These are phyloP conservation scores for Diadegma fenestrale DNA, from an alignment of 2,888 invertebrate genomes.

Conservation along the genomic window DNA sequence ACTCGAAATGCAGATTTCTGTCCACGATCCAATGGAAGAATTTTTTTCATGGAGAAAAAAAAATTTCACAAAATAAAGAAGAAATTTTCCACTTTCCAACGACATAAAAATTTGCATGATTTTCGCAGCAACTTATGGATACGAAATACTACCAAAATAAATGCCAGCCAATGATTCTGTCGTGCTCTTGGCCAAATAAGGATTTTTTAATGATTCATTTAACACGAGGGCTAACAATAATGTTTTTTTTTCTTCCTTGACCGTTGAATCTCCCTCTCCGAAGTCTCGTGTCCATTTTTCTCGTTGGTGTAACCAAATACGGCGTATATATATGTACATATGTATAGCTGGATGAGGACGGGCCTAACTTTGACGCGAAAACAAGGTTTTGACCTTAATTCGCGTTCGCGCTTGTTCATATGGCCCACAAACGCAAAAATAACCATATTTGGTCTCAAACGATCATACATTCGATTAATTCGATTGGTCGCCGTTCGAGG, in stretches of 20 bases:
- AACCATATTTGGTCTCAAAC: constrained; percentile 60
- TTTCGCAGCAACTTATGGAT: neutral
- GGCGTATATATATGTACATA: constrained; percentile 25
- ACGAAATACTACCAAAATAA: neutral
- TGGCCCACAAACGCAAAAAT: constrained; percentile 63
- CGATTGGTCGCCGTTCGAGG: neutral
- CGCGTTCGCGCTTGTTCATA: constrained; percentile 35
- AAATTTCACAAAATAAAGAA: neutral
- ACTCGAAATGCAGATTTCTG: neutral
- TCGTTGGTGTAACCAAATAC: constrained; percentile 51
- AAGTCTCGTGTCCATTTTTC: constrained; percentile 4
- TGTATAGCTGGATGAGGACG: neutral
- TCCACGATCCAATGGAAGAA: neutral
- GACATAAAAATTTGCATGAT: neutral
- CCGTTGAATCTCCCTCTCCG: constrained; percentile 33
- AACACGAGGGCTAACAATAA: constrained; percentile 66
- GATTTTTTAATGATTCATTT: constrained; percentile 66
- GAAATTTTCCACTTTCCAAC: neutral
- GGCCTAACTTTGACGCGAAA: constrained; percentile 31
- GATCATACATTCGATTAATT: constrained; percentile 14
- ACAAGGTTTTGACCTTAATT: constrained; percentile 64
- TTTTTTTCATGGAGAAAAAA: neutral
- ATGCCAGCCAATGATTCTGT: neutral
- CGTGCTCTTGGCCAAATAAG: constrained; percentile 48
- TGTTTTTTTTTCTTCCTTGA: constrained; percentile 63